Evolutionary conservation across 1,140 invertebrate species (phyloP).

Genomic region (Plutomurus gul): DNA sequence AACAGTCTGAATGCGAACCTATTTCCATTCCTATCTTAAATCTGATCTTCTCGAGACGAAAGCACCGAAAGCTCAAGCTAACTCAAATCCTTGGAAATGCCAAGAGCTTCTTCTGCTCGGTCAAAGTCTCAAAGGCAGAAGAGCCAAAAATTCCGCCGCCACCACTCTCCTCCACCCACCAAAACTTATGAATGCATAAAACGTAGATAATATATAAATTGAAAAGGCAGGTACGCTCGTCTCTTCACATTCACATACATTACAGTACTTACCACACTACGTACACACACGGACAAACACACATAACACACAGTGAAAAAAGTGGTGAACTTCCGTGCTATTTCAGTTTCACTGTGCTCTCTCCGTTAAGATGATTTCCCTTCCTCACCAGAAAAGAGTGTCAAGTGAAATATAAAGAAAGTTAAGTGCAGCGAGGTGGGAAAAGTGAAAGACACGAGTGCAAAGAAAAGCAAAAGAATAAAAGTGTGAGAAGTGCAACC

Average conservation of each 20-base stretch:
- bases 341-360: not conserved
- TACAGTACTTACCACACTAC: not conserved
- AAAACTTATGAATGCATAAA: slow-evolving; percentile 30
- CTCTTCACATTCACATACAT: not conserved
- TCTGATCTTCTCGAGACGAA: not conserved
- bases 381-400: not conserved
- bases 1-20: not conserved
- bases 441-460: slow-evolving; percentile 12
- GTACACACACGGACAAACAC: not conserved
- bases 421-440: slow-evolving; percentile 25
- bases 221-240: slow-evolving; percentile 6
- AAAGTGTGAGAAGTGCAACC: slow-evolving; percentile 7
- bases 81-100: slow-evolving; percentile 20
- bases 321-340: not conserved
- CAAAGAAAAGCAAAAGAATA: not conserved
- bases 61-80: slow-evolving; percentile 3
- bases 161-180: not conserved
- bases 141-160: slow-evolving; percentile 13
- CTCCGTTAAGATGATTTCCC: slow-evolving; percentile 6
- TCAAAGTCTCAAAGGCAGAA: not conserved
- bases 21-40: slow-evolving; percentile 20
- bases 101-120: slow-evolving; percentile 6
- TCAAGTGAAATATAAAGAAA: slow-evolving; percentile 30
- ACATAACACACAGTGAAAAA: not conserved
- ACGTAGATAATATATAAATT: slow-evolving; percentile 26